Evolutionary conservation across 1,140 invertebrate species (phyloP).

Genomic region (Drosophila repleta): DNA sequence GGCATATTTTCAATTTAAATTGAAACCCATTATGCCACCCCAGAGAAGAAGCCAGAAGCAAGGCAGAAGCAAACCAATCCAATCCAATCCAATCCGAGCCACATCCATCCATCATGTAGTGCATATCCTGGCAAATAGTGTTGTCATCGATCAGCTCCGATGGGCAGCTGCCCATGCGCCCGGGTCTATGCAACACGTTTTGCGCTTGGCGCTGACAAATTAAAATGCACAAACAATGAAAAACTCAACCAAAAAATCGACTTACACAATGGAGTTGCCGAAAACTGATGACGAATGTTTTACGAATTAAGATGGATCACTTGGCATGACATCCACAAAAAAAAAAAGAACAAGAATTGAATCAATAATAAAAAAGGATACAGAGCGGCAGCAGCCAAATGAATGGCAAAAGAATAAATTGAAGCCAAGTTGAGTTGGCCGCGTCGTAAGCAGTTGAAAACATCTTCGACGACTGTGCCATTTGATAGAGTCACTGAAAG

Average conservation of each 20-base stretch:
- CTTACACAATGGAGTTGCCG: constrained; percentile 64
- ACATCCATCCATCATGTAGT: constrained; percentile 55
- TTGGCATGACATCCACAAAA: constrained; percentile 67
- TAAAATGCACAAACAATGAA: constrained; percentile 70
- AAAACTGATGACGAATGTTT: constrained; percentile 76
- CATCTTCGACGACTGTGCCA: constrained; percentile 61
- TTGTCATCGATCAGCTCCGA: constrained; percentile 74
- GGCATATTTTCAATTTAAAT: constrained; percentile 57
- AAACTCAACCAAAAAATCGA: constrained; percentile 29
- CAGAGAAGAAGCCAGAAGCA: background rate
- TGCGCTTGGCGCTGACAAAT: constrained; percentile 70
- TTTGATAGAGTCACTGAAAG: constrained; percentile 56
- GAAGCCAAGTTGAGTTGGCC: constrained; percentile 35
- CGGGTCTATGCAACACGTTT: constrained; percentile 63
- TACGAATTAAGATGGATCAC: constrained; percentile 83
- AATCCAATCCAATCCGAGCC: background rate
- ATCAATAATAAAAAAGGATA: constrained; percentile 53
- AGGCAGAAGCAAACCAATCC: too few relatives aligned
- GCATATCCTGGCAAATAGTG: constrained; percentile 66
- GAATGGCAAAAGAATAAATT: constrained; percentile 41
- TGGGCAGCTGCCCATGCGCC: constrained; percentile 51
- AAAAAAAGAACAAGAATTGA: constrained; percentile 24
- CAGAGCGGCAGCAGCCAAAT: constrained; percentile 40
- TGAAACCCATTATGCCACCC: constrained; percentile 24
- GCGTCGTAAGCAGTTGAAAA: constrained; percentile 31